These are phyloP conservation scores for Spermophilus dauricus DNA, from an alignment of 2,113 vertebrate species.

Conservation along the genomic window DNA sequence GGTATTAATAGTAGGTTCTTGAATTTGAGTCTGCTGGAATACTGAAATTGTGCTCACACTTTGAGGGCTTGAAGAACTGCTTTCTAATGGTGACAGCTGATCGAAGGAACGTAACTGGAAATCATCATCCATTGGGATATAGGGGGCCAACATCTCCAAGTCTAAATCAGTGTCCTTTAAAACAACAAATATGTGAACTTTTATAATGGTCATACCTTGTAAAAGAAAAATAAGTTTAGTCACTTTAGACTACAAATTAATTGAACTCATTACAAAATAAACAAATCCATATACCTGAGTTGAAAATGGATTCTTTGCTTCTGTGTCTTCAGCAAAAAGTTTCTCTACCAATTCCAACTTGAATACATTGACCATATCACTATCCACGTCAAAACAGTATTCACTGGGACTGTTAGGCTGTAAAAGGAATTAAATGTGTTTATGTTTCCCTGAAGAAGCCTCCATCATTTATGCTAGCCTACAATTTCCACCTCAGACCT, in stretches of 20 bases:
- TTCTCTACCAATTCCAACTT: conserved; percentile 98
- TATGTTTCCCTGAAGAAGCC: conserved; percentile 60
- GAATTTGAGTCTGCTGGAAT: conserved; percentile 83
- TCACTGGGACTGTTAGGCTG: conserved; percentile 93
- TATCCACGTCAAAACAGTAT: conserved; percentile 95
- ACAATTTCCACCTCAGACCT: conserved; percentile 41
- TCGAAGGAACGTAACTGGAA: conserved; percentile 95
- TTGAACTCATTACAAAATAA: conserved; percentile 56
- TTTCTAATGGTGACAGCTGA: conserved; percentile 91
- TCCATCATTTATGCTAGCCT: conserved; percentile 41
- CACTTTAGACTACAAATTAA: conserved; percentile 50
- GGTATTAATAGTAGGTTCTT: conserved; percentile 49
- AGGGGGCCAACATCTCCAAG: conserved; percentile 98
- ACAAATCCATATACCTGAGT: conserved; percentile 91
- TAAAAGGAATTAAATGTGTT: conserved; percentile 80
- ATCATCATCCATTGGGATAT: conserved; percentile 99
- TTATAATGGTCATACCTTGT: conserved; percentile 35
- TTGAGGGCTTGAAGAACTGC: conserved; percentile 85
- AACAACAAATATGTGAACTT: conserved; percentile 23
- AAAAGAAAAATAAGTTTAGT: conserved; percentile 62
- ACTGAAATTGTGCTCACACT: conserved; percentile 72
- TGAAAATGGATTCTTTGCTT: conserved; percentile 95
- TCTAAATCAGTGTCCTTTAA: conserved; percentile 93
- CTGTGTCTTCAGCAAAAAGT: conserved; percentile 97
- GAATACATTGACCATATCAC: conserved; percentile 95